Evolutionary conservation across 2,888 invertebrate genomes (phyloP), one percentile per base, ranked within the genome.

Genomic region (Bibio marci): DNA sequence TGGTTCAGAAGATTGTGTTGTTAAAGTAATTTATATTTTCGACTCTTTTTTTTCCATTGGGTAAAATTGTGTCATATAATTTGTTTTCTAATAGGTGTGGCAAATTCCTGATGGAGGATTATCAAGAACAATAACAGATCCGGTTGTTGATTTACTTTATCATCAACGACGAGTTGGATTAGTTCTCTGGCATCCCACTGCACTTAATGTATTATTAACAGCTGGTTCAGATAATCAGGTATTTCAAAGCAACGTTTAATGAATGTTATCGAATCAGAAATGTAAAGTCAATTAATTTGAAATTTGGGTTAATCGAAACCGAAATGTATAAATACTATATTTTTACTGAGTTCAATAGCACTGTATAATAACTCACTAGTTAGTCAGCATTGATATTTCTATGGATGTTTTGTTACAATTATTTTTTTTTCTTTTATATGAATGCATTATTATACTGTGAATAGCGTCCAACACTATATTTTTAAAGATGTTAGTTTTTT

Each of bases 121-220:
- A 37, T 77, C 80, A 19, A 75, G 86, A 51, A 92, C 90, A 28
- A 70, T 94, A 43, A 88, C 90, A 3, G 91, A 94, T 50, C 88
- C 92, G 30, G 80, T 91, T 41, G 90, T 92, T 36, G 91, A 94
- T 63, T 69, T 97, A 49, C 76, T 88, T 48, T 82, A 82, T 56
- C 95, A 95, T 65, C 87, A 88, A 65, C 70, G 94, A 41, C 72
- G 92, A 50, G 92, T 95, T 22, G 90, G 88, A 2, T 67, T 94
- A 39, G 86, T 95, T 34, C 67, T 94, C 44, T 95, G 97, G 95
- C 95, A 97, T 66, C 95, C 95, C 41, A 85, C 92, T 19, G 94
- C 95, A 6, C 76, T 86, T 54, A 94, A 95, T 63, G 83, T 97
- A 26, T 69, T 97, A 41, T 76, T 95, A 40, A 92, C 91, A 37